These are phyloP conservation scores for Gallinago solitaria DNA, from an alignment of 2,797 vertebrate genomes.

Conservation along the genomic window DNA sequence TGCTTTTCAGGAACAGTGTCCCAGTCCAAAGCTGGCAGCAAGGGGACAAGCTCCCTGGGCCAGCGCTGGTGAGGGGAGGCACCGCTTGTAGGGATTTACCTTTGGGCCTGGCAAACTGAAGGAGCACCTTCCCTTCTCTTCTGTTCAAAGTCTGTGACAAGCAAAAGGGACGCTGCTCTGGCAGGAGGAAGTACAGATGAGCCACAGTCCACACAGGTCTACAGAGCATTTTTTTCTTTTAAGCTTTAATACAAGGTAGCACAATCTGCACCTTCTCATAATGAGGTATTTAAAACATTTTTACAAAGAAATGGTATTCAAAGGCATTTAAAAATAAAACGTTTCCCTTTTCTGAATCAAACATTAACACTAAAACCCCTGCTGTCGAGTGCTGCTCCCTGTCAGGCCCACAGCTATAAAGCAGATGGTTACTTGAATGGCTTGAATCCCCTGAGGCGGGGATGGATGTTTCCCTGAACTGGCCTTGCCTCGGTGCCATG, in stretches of 20 bases:
- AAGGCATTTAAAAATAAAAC: conserved; percentile 76
- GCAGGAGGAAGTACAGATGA: not conserved
- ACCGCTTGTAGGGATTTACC: not conserved
- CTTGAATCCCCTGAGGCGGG: conserved; percentile 3
- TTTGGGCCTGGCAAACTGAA: not conserved
- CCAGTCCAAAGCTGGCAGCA: not conserved
- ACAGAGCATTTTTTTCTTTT: conserved; percentile 18
- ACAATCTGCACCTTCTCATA: conserved; percentile 53
- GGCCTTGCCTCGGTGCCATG: not conserved
- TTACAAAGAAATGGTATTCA: conserved; percentile 76
- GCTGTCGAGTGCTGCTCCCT: conserved; percentile 34
- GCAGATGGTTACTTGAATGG: conserved; percentile 52
- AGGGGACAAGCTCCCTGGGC: not conserved
- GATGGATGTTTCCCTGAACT: conserved; percentile 40
- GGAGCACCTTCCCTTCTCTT: not conserved
- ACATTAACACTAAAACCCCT: conserved; percentile 8
- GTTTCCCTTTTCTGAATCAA: conserved; percentile 55
- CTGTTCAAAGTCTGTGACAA: not conserved
- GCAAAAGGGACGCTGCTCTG: not conserved
- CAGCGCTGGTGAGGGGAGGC: not conserved
- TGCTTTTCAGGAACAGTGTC: not conserved
- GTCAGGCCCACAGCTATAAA: conserved; percentile 40
- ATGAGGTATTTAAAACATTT: conserved; percentile 82
- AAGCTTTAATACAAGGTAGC: conserved; percentile 61
- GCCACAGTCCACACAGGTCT: not conserved